Evolutionary conservation across 1,140 invertebrate species (phyloP).

Genomic region (Hydropsyche tenuis): DNA sequence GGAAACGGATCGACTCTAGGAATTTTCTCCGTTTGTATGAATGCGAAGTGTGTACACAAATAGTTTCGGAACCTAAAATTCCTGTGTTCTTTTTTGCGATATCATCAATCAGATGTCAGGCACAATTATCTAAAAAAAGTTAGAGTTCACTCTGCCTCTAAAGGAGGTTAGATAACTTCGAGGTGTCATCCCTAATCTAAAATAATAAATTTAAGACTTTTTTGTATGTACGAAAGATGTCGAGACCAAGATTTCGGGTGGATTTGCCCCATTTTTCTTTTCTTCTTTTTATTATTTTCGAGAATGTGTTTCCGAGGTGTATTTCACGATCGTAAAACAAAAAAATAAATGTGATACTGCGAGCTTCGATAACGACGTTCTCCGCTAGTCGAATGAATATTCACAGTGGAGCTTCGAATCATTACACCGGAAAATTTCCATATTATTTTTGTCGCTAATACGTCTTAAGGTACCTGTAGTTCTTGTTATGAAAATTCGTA

Average conservation of each 20-base stretch:
- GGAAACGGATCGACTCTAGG: too few species aligned
- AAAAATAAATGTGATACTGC: background rate
- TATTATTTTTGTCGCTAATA: too few species aligned
- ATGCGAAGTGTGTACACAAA: background rate
- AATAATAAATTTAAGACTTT: slow-evolving; percentile 28
- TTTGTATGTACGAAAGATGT: background rate
- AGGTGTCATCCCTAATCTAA: slow-evolving; percentile 15
- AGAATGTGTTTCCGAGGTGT: too few species aligned
- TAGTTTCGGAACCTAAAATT: background rate
- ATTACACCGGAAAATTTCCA: too few species aligned
- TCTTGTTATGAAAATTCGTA: too few species aligned
- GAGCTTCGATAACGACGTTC: background rate
- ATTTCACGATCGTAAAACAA: background rate
- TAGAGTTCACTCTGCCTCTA: background rate
- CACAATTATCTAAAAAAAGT: slow-evolving; percentile 15
- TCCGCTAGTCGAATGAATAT: too few species aligned
- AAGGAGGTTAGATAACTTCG: slow-evolving; percentile 19
- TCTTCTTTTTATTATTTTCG: background rate
- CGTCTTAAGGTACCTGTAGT: too few species aligned
- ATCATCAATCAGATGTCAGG: slow-evolving; percentile 12
- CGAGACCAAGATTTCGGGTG: background rate
- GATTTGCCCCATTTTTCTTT: background rate
- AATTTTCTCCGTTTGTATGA: too few species aligned
- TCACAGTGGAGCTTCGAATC: too few species aligned
- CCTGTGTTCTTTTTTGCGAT: background rate